Evolutionary conservation across 2,113 vertebrate genomes (phyloP), one percentile per base, ranked within the genome.

Genomic region (Hylia prasina): DNA sequence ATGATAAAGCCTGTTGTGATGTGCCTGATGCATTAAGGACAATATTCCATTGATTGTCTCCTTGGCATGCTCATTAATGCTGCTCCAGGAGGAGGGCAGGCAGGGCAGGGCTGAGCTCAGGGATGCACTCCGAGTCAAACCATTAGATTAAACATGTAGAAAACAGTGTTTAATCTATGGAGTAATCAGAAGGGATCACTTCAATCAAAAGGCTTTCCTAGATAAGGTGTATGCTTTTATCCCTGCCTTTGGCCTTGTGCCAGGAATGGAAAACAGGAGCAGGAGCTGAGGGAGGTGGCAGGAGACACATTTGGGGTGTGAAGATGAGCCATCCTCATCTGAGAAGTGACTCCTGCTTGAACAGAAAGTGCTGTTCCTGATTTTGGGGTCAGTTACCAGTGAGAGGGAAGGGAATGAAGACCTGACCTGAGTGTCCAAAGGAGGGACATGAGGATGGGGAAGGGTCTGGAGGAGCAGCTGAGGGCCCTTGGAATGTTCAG

Each of bases 1-100:
- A 19, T 91, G 61, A 51, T 58, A 70, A 90, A 90, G 82, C 58
- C 71, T 25, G 18, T 47, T 76, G 82, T 44, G 85, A 80, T 94
- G 94, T 12, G 3, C 50, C 89, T 65, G 76, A 48, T 96, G 85
- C 90, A 80, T 96, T 93, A 96, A 87, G 87, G 90, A 86, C 68
- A 37, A 23, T 65, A 50, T 79, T 51, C 63, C 90, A 93, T 91
- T 86, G 95, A 88, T 91, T 91, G 75, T 71, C 78, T 87, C 66
- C 71, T 56, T 83, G 87, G 87, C 87, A 54, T 19, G 31, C 45
- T 90, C 87, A 48, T 90, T 82, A 82, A 25, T 54, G 87, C 63
- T 82, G 87, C 87, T 63, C 25, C 71, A 69, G 79, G 87, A 83
- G 63, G 58, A 71, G 86, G 83, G 80, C 61, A 70, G 70, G 70